Evolutionary conservation across 2,888 invertebrate genomes (phyloP), one percentile per base, ranked within the genome.

Genomic region (Euzetes globulus): DNA sequence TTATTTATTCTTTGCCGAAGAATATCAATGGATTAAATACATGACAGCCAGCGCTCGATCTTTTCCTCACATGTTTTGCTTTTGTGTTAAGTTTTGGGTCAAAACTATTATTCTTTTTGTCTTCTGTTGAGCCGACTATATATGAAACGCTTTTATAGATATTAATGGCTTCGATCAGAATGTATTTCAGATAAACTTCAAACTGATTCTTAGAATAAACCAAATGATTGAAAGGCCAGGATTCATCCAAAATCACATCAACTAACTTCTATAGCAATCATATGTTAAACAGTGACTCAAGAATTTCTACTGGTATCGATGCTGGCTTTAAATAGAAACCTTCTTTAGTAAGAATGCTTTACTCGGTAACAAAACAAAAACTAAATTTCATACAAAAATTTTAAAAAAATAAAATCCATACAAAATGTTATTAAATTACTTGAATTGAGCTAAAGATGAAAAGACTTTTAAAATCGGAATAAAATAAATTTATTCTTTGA

Each of bases 111-210:
- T 58, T 58, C 25, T 58, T 58, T 58, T 58, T 22, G 27, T 17
- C 27, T 27, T 13, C 15, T 22, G 22, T 58, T 58, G 22, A 27
- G 58, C 58, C 19, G 41, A 41, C 41, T 41, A 52, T 52, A 52
- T 19, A 58, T 58, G 58, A 13, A 58, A 25, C 13, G 58, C 58
- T 25, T 19, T n/a, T 58, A 58, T 25, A 19, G 22, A 13, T 19
- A 58, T 58, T 17, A 15, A 58, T 58, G 58, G 58, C 58, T 58
- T 17, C 15, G 58, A 22, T 58, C 27, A 27, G 27, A 17, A 27
- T 58, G 25, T 58, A 58, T 58, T 58, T 58, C 19, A 58, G 25
- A 58, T 58, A 58, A 58, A 58, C 58, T 58, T 27, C 27, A 58
- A 58, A 58, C 58, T 27, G 7, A 27, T 58, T 58, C 58, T 5